A percentile compares a stretch with the other conserved stretches of the same genome.
phyloP scores from a whole-genome alignment of 2,797 vertebrate genomes.

The Kryptolebias ocellatus region DNA sequence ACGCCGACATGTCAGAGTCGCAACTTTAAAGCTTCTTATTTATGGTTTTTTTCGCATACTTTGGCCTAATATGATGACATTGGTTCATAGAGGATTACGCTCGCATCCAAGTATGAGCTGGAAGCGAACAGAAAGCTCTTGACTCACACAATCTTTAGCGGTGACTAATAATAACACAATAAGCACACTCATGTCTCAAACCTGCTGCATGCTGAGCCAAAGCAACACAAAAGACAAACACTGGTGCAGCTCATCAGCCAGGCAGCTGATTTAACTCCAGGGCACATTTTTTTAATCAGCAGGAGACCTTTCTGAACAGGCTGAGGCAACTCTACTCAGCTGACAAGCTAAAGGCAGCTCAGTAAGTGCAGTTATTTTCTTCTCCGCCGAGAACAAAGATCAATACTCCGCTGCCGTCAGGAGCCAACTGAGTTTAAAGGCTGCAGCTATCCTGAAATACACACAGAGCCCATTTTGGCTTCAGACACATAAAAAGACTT shows the following conservation, averaged over 20 bases:
- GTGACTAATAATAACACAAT: conserved; percentile 62
- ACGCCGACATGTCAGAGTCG: not conserved
- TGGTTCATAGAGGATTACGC: conserved; percentile 13
- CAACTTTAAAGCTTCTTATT: not conserved
- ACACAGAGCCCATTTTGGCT: not conserved
- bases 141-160: conserved; percentile 54
- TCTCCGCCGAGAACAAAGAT: not conserved
- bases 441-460: not conserved
- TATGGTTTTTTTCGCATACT: not conserved
- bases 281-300: conserved; percentile 40
- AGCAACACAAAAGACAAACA: conserved; percentile 51
- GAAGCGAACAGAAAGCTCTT: conserved; percentile 25
- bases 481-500: not conserved
- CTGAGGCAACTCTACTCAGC: conserved; percentile 20
- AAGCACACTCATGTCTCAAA: conserved; percentile 54
- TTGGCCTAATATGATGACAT: not conserved
- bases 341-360: conserved; percentile 5
- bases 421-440: not conserved
- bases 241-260: conserved; percentile 35
- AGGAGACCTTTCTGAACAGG: conserved; percentile 17
- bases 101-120: conserved; percentile 18
- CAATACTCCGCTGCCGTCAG: not conserved
- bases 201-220: conserved; percentile 41
- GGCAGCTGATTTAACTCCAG: conserved; percentile 36
- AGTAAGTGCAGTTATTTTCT: not conserved